Evolutionary conservation across 2,888 invertebrate species (phyloP).

Genomic region (Lottia gigantea): DNA sequence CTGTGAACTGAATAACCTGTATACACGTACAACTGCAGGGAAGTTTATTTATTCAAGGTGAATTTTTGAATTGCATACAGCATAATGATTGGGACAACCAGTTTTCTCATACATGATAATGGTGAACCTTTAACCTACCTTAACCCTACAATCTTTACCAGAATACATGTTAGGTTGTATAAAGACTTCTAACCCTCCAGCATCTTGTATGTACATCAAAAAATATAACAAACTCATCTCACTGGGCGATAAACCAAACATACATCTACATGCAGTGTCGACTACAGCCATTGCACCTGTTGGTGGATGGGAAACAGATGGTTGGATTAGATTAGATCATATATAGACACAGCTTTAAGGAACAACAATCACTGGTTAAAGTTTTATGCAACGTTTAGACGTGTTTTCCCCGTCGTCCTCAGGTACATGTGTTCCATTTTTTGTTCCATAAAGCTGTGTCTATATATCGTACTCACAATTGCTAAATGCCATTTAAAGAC

Average conservation of each 20-base stretch:
- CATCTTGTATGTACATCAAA: slow-evolving; percentile 50
- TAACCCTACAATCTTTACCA: slow-evolving; percentile 54
- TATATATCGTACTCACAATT: too few relatives aligned
- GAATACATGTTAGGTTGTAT: slow-evolving; percentile 41
- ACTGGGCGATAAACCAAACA: slow-evolving; percentile 53
- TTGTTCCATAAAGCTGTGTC: too few relatives aligned
- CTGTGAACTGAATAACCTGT: not conserved
- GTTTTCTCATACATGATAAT: too few relatives aligned
- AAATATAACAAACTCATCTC: slow-evolving; percentile 59
- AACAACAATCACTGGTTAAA: too few relatives aligned
- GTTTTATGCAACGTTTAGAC: too few relatives aligned
- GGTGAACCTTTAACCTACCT: slow-evolving; percentile 32
- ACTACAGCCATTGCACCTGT: slow-evolving; percentile 26
- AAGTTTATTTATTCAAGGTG: not conserved
- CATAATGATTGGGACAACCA: not conserved
- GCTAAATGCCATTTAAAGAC: too few relatives aligned
- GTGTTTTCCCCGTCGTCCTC: too few relatives aligned
- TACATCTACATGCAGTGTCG: slow-evolving; percentile 50
- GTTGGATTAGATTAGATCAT: too few relatives aligned
- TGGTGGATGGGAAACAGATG: too few relatives aligned
- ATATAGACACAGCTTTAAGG: too few relatives aligned
- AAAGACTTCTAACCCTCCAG: slow-evolving; percentile 53
- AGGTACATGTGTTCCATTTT: too few relatives aligned
- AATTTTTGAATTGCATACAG: too few relatives aligned
- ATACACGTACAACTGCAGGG: not conserved